Percentiles rank a stretch among this genome's conserved stretches.
phyloP scores from a whole-genome alignment of 2,113 vertebrate species.

The Erythrolamprus reginae region DNA sequence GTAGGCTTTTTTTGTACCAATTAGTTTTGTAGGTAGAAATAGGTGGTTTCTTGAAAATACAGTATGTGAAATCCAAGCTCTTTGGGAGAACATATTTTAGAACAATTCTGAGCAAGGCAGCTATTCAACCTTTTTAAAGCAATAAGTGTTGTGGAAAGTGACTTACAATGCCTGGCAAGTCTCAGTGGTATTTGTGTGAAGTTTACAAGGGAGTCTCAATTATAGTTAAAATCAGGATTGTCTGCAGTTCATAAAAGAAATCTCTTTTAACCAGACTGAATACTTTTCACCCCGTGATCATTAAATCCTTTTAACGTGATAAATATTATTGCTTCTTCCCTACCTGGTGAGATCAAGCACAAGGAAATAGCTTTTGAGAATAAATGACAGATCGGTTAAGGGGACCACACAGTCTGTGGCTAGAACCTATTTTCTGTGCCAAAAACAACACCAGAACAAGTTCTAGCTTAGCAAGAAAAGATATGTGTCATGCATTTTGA shows the following conservation, averaged over 20 bases:
- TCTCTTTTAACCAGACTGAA: not conserved
- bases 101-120: not conserved
- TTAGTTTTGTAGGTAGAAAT: not conserved
- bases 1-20: not conserved
- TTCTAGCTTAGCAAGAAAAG: not conserved
- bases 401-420: not conserved
- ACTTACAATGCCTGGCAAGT: not conserved
- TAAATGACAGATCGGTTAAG: not conserved
- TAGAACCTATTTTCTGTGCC: accelerated
- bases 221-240: not conserved
- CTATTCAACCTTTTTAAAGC: not conserved
- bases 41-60: not conserved
- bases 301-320: constrained; percentile 17
- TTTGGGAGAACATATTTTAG: not conserved
- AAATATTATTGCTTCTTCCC: not conserved
- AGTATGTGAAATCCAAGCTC: not conserved
- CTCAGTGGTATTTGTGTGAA: not conserved
- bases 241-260: not conserved
- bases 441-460: not conserved
- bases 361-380: not conserved
- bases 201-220: not conserved
- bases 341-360: accelerated
- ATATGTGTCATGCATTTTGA: not conserved
- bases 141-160: not conserved
- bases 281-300: not conserved